Evolutionary conservation across 2,113 vertebrate species (phyloP).

Genomic region (Illadopsis cleaveri): DNA sequence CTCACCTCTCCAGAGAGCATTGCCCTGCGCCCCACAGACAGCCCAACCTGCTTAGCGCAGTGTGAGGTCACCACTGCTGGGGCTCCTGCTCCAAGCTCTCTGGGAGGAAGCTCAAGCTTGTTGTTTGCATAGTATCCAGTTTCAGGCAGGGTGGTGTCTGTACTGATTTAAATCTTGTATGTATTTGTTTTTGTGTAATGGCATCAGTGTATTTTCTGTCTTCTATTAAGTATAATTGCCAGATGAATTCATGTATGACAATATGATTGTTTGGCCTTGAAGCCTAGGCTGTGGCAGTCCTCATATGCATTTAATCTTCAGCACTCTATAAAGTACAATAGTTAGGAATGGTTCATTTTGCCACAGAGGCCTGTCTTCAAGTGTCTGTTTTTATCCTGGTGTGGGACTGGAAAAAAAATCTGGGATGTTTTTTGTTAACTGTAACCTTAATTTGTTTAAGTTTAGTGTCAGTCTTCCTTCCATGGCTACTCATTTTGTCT

Average conservation of each 20-base stretch:
- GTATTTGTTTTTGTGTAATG: neutral
- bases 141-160: neutral
- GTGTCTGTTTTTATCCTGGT: neutral
- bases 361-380: neutral
- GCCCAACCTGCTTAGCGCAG: fast-evolving
- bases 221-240: neutral
- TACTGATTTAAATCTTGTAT: neutral
- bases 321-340: neutral
- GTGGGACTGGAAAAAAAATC: neutral
- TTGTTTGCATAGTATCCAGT: neutral
- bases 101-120: neutral
- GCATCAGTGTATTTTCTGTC: neutral
- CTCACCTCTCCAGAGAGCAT: neutral
- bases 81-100: neutral
- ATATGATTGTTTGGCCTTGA: neutral
- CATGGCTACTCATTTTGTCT: neutral
- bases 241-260: neutral
- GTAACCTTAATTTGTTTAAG: neutral
- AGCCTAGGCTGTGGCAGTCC: neutral
- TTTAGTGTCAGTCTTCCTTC: neutral
- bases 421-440: neutral
- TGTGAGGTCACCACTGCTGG: fast-evolving
- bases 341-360: neutral
- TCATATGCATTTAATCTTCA: slow-evolving; percentile 16
- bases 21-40: neutral